Evolutionary conservation across 2,888 invertebrate species (phyloP), one percentile per base, ranked within the genome.

Genomic region (Drosophila mayaguana): DNA sequence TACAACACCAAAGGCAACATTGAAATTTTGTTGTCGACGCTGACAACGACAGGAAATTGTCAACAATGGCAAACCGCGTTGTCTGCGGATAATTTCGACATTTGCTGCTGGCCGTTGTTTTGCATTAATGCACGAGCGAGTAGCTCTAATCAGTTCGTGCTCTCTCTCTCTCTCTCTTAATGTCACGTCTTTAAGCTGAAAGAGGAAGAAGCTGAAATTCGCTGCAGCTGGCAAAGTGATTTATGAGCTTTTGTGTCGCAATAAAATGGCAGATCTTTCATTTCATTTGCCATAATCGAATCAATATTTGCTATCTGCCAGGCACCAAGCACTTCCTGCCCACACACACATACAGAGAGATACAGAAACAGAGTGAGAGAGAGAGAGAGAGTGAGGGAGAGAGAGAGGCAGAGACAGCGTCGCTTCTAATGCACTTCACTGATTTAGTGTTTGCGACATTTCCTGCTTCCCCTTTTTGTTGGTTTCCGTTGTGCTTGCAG

Each of bases 371-470:
- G 7, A 43, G 25, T 54, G 16, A 57, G 18, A 22, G 7, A 43
- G 22, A 54, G 14, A 57, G 32, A 50, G 32, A 28, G n/a, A 32
- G 6, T 18, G 32, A 18, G 32, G 16, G 20, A 36, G 20, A 22
- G 16, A 20, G 53, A 9, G 36, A 53, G 16, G 16, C 16, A 36
- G 51, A 53, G 36, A 16, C 22, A 38, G 53, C 6, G 7, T 4
- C 42, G 59, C 45, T 42, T 38, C 65, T 78, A 87, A 84, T 84
- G 88, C 88, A 87, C 85, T 89, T 84, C 77, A 88, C 78, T 84
- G 85, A 87, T 87, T 87, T 85, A 82, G 74, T 89, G 88, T 78
- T 88, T 80, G 83, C 75, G 61, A 84, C 86, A 87, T 88, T 87
- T 87, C 88, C 89, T 71, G 81, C 75, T 88, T 88, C 88, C 88